Evolutionary conservation across 2,113 vertebrate species (phyloP).

Genomic region (Carlito syrichta): DNA sequence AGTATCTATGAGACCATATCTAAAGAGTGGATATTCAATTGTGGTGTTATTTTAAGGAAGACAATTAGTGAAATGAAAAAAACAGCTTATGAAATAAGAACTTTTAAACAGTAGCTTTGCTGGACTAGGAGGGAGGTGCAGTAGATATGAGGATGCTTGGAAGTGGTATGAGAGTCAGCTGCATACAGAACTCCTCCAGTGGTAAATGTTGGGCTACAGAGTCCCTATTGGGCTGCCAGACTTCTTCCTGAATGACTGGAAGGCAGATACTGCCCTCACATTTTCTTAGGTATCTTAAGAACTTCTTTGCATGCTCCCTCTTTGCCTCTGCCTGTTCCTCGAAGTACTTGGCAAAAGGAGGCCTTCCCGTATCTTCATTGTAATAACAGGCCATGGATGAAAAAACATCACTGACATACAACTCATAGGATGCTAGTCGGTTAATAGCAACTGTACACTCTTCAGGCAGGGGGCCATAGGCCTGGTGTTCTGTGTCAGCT

Average conservation of each 20-base stretch:
- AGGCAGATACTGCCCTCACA: neutral
- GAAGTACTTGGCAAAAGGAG: conserved; percentile 25
- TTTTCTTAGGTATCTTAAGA: conserved; percentile 29
- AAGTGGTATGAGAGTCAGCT: no score
- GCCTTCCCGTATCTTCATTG: neutral
- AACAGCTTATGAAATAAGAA: no score
- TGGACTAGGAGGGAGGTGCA: no score
- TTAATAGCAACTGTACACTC: neutral
- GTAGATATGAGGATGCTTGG: no score
- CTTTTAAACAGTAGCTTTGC: no score
- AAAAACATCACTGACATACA: conserved; percentile 47
- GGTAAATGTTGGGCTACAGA: no score
- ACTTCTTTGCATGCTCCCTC: neutral
- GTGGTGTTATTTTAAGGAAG: no score
- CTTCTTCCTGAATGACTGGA: conserved; percentile 30
- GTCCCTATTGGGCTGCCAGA: no score
- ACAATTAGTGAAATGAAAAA: no score
- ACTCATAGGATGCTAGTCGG: neutral
- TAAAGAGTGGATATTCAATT: no score
- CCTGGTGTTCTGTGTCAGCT: neutral
- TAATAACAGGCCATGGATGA: conserved; percentile 36
- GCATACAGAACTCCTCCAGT: no score
- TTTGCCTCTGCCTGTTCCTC: conserved; percentile 27
- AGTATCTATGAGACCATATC: no score
- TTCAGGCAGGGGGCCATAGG: neutral